A percentile compares a stretch with the other conserved stretches of the same genome.
phyloP scores from a whole-genome alignment of 2,113 vertebrate genomes.

The Lepidothrix coronata region DNA sequence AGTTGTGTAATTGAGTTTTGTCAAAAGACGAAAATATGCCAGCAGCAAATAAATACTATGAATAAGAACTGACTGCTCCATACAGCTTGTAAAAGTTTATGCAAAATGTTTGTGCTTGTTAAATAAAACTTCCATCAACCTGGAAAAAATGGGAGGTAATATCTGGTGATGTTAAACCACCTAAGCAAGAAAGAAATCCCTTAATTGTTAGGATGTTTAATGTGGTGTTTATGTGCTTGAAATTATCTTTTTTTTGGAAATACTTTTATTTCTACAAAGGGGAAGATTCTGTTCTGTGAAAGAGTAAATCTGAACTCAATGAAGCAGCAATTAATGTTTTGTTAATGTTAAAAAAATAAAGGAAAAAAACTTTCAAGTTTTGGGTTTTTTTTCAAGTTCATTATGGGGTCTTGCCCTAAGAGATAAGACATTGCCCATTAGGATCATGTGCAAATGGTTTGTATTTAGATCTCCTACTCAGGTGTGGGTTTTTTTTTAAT shows the following conservation, averaged over 20 bases:
- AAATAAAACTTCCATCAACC: neutral
- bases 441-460: neutral
- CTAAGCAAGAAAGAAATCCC: neutral
- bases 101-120: neutral
- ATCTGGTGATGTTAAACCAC: neutral
- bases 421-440: neutral
- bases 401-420: neutral
- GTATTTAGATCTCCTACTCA: neutral
- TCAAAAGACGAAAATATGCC: constrained; percentile 4
- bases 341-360: neutral
- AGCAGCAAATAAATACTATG: constrained; percentile 10
- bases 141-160: neutral
- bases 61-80: constrained; percentile 1
- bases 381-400: neutral
- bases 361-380: neutral
- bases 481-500: neutral
- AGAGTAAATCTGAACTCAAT: neutral
- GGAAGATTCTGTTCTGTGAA: neutral
- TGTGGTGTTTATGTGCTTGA: neutral
- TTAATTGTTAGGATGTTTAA: neutral
- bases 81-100: neutral
- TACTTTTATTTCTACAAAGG: neutral
- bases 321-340: neutral
- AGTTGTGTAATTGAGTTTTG: neutral
- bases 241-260: neutral